Evolutionary conservation across 2,888 invertebrate genomes (phyloP).

Genomic region (Subacronicta megacephala): DNA sequence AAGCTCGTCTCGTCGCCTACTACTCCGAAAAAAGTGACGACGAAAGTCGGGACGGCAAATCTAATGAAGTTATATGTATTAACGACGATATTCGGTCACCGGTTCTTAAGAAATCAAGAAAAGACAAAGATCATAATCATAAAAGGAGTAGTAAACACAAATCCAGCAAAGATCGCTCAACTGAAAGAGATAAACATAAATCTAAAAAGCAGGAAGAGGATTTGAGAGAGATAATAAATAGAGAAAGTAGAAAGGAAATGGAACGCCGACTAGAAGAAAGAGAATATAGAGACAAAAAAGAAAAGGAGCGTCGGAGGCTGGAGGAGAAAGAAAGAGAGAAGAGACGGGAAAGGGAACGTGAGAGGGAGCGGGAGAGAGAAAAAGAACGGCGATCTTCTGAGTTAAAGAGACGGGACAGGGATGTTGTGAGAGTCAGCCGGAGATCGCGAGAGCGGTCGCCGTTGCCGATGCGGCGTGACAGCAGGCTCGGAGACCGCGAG

Average conservation of each 20-base stretch:
- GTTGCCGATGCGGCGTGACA: constrained; percentile 50
- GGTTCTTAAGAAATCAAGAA: constrained; percentile 77
- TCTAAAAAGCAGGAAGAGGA: constrained; percentile 77
- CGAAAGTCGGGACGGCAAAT: constrained; percentile 69
- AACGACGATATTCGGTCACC: constrained; percentile 84
- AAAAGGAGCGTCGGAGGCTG: constrained; percentile 68
- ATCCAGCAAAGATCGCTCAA: constrained; percentile 73
- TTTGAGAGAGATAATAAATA: constrained; percentile 79
- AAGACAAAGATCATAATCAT: constrained; percentile 64
- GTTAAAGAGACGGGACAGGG: constrained; percentile 55
- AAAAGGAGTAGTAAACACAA: constrained; percentile 81
- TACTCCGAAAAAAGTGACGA: constrained; percentile 92
- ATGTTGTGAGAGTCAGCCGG: constrained; percentile 64
- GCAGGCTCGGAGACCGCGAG: constrained; percentile 54
- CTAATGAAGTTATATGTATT: constrained; percentile 83
- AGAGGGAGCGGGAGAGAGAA: constrained; percentile 49
- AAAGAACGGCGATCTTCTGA: constrained; percentile 51
- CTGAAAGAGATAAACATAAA: constrained; percentile 71
- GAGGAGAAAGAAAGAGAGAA: constrained; percentile 63
- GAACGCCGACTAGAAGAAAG: constrained; percentile 70
- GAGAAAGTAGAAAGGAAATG: constrained; percentile 74
- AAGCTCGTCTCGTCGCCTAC: constrained; percentile 94
- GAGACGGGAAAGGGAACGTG: constrained; percentile 64
- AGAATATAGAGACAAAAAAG: constrained; percentile 67
- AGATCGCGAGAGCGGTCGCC: constrained; percentile 59